Base-by-base conservation (phyloP, 2,888 invertebrate genomes). In the Pemphredon lugubris region DNA sequence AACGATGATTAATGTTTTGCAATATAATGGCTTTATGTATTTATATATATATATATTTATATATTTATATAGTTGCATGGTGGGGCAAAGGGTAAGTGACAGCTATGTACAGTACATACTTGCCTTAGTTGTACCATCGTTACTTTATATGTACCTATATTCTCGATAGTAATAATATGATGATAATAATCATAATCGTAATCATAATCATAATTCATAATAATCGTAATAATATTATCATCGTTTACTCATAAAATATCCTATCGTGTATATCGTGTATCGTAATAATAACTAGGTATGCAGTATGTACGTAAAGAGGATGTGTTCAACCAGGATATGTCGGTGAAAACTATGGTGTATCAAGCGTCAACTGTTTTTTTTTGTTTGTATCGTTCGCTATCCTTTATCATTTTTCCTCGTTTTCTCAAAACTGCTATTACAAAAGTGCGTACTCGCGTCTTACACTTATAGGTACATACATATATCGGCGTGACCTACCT, bases 41-140 rank as follows among this genome's bases (percentile, higher is more conserved):
- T 68, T 77, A 79, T 78, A 78, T 73, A 75, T 72, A 57, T 60
- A 68, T 67, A 58, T 69, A 54, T 76, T 54, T 69, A 66, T 70
- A 73, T 66, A 67, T 57, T 57, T 59, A 55, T 76, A 70, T 59
- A 67, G 66, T 85, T 60, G 79, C 83, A 85, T 77, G 77, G 83
- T 77, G 81, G 86, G 85, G 81, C 77, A 82, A 73, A 81, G 83
- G 84, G 82, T 83, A 82, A 82, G 81, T 86, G 89, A 88, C 85
- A 88, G 86, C 88, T 89, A 88, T 89, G 86, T 89, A 89, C 88
- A 88, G 83, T 88, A 88, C 89, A 89, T 86, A 88, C 86, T 88
- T 86, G 89, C 86, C 86, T 88, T 83, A 86, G 81, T 88, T 88
- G 87, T 88, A 88, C 86, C 87, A 87, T 87, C 81, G 81, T 87